Evolutionary conservation across 2,113 vertebrate species (phyloP).

Genomic region (Seriola aureovittata): DNA sequence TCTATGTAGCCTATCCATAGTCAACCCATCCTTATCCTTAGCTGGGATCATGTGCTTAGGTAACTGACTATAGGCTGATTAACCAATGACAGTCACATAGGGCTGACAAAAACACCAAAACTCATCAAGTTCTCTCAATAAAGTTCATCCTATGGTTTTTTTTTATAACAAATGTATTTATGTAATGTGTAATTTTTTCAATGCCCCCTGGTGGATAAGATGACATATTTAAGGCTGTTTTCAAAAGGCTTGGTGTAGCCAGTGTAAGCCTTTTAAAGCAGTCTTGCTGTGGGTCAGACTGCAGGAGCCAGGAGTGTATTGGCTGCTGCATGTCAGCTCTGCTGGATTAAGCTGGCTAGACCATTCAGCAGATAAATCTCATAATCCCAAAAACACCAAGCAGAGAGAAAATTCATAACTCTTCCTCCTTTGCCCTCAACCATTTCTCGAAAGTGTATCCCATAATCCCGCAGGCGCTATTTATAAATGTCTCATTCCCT

Average conservation of each 20-base stretch:
- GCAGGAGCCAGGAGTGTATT: conserved; percentile 22
- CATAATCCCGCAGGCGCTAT: conserved; percentile 41
- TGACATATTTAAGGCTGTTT: conserved; percentile 1
- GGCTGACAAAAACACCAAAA: not conserved
- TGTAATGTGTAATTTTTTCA: not conserved
- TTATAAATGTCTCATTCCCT: conserved; percentile 34
- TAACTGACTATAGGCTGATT: conserved; percentile 63
- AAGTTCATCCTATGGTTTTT: not conserved
- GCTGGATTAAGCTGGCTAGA: conserved; percentile 58
- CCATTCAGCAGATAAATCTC: conserved; percentile 68
- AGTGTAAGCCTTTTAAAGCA: conserved; percentile 60
- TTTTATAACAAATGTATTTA: not conserved
- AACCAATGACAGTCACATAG: conserved; percentile 14
- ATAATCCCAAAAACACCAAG: conserved; percentile 65
- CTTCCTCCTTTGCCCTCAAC: conserved; percentile 52
- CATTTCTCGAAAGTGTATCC: conserved; percentile 47
- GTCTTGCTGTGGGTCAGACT: conserved; percentile 31
- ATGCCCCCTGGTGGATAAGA: not conserved
- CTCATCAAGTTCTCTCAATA: not conserved
- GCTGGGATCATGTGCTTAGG: conserved; percentile 63
- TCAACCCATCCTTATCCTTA: conserved; percentile 55
- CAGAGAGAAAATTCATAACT: conserved; percentile 56
- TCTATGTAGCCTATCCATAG: conserved; percentile 51
- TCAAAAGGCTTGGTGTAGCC: conserved; percentile 1
- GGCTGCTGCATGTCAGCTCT: conserved; percentile 56